Base-by-base conservation (phyloP, 1,140 invertebrate species). In the Pogonomyrmex barbatus region DNA sequence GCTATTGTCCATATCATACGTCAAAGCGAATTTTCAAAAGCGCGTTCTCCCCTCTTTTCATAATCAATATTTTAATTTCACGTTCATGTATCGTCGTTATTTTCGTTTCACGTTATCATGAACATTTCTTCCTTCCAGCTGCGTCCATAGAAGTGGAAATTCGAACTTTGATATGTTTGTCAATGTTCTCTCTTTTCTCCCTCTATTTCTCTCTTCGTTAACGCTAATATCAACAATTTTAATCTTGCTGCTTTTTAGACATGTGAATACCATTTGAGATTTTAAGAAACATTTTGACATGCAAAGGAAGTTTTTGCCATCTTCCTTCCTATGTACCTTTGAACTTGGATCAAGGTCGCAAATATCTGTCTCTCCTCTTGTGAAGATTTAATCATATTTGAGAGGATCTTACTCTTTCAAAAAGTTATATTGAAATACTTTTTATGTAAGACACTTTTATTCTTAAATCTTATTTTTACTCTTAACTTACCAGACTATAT, bases 261-360 rank as follows among this genome's bases (percentile, higher is more conserved):
- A 70, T 56, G 78, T 65, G 75, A 83, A 83, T 83, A 83, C 47
- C 30, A 42, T 56, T 60, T 12, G 30, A 70, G 54, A 42, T 60
- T 83, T 83, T 56, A 83, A 83, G 42, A 73, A 30, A 62, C 54
- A 73, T 60, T 83, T 73, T 58, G 54, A 42, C 42, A 73, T 24
- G 30, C 54, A 17, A 82, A 12, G 8, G n/a, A n/a, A n/a, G 30
- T 42, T 47, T 36, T 42, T 47, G 12, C 42, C 62, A 58, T n/a
- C 39, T 81, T 56, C 24, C 50, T 45, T 4, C 8, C 6, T 36
- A 58, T 33, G 30, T 70, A 71, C 30, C 36, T 45, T 71, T 58
- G 17, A 50, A 9, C n/a, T 10, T 65, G 9, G 52, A 56, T 52
- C 73, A 60, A 58, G 60, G 67, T 73, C 36, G 65, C 39, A 4